Conservation (phyloP, 2,797 vertebrate genomes). For the Hephaestus fuliginosus region DNA sequence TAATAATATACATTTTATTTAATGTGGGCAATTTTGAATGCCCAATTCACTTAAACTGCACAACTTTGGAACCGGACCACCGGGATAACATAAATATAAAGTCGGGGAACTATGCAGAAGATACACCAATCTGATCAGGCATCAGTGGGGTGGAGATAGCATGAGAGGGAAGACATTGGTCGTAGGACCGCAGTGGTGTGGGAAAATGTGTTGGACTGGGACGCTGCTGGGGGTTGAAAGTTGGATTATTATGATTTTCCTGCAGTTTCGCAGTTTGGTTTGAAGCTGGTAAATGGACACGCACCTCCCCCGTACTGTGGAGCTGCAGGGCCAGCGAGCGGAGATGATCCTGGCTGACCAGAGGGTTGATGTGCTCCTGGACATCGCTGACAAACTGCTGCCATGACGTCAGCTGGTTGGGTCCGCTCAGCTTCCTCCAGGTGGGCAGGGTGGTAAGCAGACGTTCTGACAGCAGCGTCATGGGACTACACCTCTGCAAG, state of each 20-base stretch:
- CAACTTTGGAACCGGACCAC: no score
- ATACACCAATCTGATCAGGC: no score
- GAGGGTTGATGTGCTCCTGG: slow-evolving; percentile 96
- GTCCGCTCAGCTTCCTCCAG: slow-evolving; percentile 95
- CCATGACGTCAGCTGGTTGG: slow-evolving; percentile 96
- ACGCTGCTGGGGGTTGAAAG: no score
- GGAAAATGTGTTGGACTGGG: no score
- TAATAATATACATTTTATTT: no score
- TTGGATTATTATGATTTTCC: background rate
- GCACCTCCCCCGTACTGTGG: slow-evolving; percentile 95
- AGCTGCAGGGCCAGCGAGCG: slow-evolving; percentile 91
- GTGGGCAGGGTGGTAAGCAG: slow-evolving; percentile 91
- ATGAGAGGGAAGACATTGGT: no score
- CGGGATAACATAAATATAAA: no score
- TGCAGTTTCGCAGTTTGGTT: background rate
- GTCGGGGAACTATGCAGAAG: no score
- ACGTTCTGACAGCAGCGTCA: slow-evolving; percentile 94
- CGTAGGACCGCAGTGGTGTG: no score
- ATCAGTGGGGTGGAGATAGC: no score
- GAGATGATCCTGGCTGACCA: slow-evolving; percentile 94
- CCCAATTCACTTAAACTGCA: no score
- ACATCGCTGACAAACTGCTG: slow-evolving; percentile 96
- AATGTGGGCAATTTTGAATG: no score
- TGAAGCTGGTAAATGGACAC: background rate
- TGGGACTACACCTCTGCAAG: slow-evolving; percentile 89